Base-by-base conservation (phyloP, 2,888 invertebrate species). In the Phymatocera aterrima region DNA sequence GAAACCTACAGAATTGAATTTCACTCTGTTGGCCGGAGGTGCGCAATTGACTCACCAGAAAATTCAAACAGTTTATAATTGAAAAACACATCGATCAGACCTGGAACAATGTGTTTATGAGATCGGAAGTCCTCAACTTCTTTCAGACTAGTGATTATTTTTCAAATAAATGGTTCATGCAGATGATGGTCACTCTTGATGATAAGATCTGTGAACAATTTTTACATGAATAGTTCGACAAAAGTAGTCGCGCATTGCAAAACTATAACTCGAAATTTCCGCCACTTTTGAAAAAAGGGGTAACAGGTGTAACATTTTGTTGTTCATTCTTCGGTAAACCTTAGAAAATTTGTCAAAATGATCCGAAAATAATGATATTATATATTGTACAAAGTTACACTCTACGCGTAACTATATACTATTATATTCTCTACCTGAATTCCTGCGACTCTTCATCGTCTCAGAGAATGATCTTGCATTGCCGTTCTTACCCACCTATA, bases 391-490 rank as follows among this genome's bases (percentile, higher is more conserved):
- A 10, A 24, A 51, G 51, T 21, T 51, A 51, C 21, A 10, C 21
- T n/a, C n/a, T 10, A n/a, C 8, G 21, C 10, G 3, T 51, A 51
- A 8, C 21, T 51, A 21, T n/a, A n/a, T n/a, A n/a, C n/a, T n/a
- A 57, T 54, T 18, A 57, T 15, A 12, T 5, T 6, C n/a, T 64
- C 21, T 34, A 5, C 28, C 1, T 43, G 43, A 18, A 37, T 31
- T 21, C 37, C 10, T 31, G 61, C n/a, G 18, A 34, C 3, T 37
- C 34, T 68, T 46, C n/a, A n/a, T 15, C 10, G 8, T 10, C n/a
- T 21, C 64, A 37, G 68, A 40, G 46, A 68, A 40, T n/a, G 40
- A 68, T 43, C n/a, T 3, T 68, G 68, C 10, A 46, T 28, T 24
- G 10, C 15, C 3, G 21, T 68, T 5, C 24, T 2, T 24, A 10